Evolutionary conservation across 2,797 vertebrate species (phyloP), one percentile per base, ranked within the genome.

Genomic region (Cyprinella venusta): DNA sequence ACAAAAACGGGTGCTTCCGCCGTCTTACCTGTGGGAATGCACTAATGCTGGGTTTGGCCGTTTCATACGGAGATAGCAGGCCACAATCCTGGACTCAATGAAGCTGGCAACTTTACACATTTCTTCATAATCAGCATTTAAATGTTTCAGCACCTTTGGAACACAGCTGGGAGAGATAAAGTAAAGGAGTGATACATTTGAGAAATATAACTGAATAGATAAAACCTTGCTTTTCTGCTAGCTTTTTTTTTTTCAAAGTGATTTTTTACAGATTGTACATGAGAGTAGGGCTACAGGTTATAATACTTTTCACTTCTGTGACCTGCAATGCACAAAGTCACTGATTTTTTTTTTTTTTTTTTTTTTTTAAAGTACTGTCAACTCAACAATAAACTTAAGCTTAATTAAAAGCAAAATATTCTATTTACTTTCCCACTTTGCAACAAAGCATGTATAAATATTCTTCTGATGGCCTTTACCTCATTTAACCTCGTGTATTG

Each of bases 71-170:
- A 95, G 89, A 86, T 80, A 94, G 89, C 93, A 95, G 42, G 61
- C 91, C 84, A 90, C 93, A 71, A 95, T 90, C 79, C 94, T 94
- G 79, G 90, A 90, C 90, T 96, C 92, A 82, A 92, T 93, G 86
- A 93, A 94, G 90, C 93, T 92, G 81, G 86, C 86, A 24, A 93
- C 84, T 3, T 92, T 92, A 77, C 90, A 91, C 86, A 94, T 91
- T 24, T 94, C 92, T 86, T 93, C 89, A 70, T 90, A 87, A 87
- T 89, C 87, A 72, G 89, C 81, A 84, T 93, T 87, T 63, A 88
- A 91, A 40, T 85, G 85, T 48, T 92, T 88, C 91, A 30, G 80
- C 80, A 40, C 90, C 93, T 89, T 93, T 91, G 89, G 91, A 92
- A 86, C 93, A 95, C 82, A 95, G 88, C 91, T 94, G 69, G 52